A percentile compares a stretch with the other conserved stretches of the same genome.
phyloP scores from a whole-genome alignment of 2,888 invertebrate genomes.

The Leucoptera coffeella region DNA sequence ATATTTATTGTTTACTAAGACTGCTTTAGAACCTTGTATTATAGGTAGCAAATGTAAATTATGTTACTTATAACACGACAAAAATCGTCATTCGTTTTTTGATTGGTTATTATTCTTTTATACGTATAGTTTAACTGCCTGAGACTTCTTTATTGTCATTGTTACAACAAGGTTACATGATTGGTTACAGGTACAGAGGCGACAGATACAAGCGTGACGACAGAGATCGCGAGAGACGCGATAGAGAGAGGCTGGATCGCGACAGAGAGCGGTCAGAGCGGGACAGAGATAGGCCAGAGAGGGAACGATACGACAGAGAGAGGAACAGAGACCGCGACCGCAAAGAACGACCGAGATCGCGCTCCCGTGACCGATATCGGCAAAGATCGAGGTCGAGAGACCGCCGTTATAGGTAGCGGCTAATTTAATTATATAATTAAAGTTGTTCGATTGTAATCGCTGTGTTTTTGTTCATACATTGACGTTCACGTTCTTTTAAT shows the following conservation, averaged over 20 bases:
- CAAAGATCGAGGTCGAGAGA: slow-evolving; percentile 30
- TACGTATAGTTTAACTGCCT: too few relatives aligned
- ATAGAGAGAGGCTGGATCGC: slow-evolving; percentile 12
- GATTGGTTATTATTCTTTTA: too few relatives aligned
- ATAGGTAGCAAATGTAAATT: too few relatives aligned
- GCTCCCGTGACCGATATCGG: slow-evolving; percentile 13
- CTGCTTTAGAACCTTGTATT: too few relatives aligned
- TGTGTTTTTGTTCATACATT: too few relatives aligned
- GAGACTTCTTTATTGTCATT: too few relatives aligned
- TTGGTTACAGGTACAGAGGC: slow-evolving; percentile 36
- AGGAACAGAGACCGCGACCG: slow-evolving; percentile 11
- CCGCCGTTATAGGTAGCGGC: slow-evolving; percentile 34
- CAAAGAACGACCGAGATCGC: slow-evolving; percentile 10
- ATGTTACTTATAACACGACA: too few relatives aligned
- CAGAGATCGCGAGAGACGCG: slow-evolving; percentile 20
- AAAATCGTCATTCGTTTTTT: too few relatives aligned
- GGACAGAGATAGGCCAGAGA: slow-evolving; percentile 9
- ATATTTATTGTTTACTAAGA: too few relatives aligned
- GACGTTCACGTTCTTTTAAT: too few relatives aligned
- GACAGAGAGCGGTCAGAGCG: slow-evolving; percentile 11
- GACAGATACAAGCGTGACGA: slow-evolving; percentile 35
- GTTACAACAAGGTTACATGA: slow-evolving; percentile 4
- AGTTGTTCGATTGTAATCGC: too few relatives aligned
- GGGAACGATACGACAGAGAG: slow-evolving; percentile 14
- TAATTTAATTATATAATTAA: background rate